Evolutionary conservation across 2,113 vertebrate species (phyloP), one percentile per base, ranked within the genome.

Genomic region (Psilopogon haemacephalus): DNA sequence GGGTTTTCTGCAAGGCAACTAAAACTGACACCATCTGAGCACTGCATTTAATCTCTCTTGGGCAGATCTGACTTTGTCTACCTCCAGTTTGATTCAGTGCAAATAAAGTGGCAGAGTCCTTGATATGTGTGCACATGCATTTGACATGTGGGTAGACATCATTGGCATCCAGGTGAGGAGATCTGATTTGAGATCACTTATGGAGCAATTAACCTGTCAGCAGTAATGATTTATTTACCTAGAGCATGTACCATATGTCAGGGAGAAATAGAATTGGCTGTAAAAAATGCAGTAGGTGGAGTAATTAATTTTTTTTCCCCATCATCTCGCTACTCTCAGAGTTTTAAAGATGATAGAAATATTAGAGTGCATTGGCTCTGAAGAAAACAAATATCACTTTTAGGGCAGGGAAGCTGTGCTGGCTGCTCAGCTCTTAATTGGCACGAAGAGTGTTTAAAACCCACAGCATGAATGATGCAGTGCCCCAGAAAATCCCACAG

Each of bases 321-420:
- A 56, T 60, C 9, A 55, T 35, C 59, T 86, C 72, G 8, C 16
- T 80, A 20, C 21, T 84, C 42, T 75, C 38, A 71, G 46, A n/a
- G 63, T 86, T 89, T 50, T n/a, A n/a, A 63, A 59, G 89, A 62
- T 84, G 94, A 1, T 56, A 26, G 26, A 75, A 86, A 90, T 54
- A 50, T 67, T 88, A 23, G 26, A 28, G 28, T 87, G 82, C 91
- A 52, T 26, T 15, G 50, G 54, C 89, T 87, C 40, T 64, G 10
- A 95, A 78, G 65, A 79, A 63, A 62, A 79, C 33, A 82, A 87
- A 73, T 54, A 48, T 89, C 95, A 54, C 91, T 97, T 95, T 78
- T 89, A 98, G 98, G 97, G 97, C 75, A 97, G 94, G 68, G 94
- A 98, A 91, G 97, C 98, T 82, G 86, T 91, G 44, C 74, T 95